Evolutionary conservation across 2,113 vertebrate genomes (phyloP).

Genomic region (Alligator sinensis): DNA sequence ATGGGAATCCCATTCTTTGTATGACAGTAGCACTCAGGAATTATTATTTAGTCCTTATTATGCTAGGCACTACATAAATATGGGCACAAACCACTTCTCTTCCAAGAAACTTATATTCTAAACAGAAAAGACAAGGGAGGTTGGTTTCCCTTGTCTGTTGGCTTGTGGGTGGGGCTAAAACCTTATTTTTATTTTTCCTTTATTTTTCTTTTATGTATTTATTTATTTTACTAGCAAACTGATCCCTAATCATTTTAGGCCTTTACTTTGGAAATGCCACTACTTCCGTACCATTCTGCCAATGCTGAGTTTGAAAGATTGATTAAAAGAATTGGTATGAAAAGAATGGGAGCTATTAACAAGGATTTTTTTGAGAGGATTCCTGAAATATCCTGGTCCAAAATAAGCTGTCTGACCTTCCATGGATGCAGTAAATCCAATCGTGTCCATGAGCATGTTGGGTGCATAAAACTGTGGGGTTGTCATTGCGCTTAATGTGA

Average conservation of each 20-base stretch:
- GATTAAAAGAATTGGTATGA: background rate
- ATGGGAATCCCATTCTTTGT: background rate
- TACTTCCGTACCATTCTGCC: background rate
- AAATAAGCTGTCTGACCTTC: background rate
- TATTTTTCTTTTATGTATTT: too few relatives aligned
- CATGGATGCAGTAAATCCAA: background rate
- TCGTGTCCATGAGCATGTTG: background rate
- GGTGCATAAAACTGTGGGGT: fast-evolving
- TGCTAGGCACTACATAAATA: fast-evolving
- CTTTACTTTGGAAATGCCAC: background rate
- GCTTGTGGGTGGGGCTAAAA: background rate
- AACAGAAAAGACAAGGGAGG: background rate
- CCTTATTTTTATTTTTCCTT: background rate
- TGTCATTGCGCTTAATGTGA: background rate
- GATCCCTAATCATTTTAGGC: background rate
- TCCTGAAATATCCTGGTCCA: background rate
- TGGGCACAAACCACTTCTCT: background rate
- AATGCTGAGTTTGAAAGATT: background rate
- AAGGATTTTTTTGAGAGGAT: background rate
- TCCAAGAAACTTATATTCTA: background rate
- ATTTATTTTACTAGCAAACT: too few relatives aligned
- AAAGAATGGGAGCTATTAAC: background rate
- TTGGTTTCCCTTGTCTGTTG: background rate
- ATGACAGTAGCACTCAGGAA: background rate
- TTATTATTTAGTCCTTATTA: too few relatives aligned